Evolutionary conservation across 2,888 invertebrate species (phyloP).

Genomic region (Punctoribates punctum): DNA sequence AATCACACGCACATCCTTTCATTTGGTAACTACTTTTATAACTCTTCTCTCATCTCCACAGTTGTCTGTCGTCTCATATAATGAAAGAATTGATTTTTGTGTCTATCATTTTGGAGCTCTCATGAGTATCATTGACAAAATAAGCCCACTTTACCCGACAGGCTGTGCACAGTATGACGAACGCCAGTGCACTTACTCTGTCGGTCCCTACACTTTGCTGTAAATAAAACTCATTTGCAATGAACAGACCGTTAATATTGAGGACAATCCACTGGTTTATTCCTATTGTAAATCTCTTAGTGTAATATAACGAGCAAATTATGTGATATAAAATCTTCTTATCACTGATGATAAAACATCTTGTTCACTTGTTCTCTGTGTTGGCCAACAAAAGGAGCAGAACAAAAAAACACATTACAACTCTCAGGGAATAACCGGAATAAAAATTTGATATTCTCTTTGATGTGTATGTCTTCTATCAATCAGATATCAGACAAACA

Average conservation of each 20-base stretch:
- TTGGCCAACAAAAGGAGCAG: too few species aligned
- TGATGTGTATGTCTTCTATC: too few species aligned
- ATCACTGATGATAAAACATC: too few species aligned
- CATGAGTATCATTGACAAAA: slow-evolving; percentile 36
- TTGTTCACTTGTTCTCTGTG: too few species aligned
- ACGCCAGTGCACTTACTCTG: background rate
- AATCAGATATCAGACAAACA: background rate
- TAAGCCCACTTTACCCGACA: slow-evolving; percentile 26
- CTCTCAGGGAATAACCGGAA: too few species aligned
- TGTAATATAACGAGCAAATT: too few species aligned
- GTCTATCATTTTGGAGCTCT: slow-evolving; percentile 1
- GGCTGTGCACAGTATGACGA: background rate
- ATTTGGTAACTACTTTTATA: slow-evolving; percentile 2
- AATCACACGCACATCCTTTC: slow-evolving; percentile 32
- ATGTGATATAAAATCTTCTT: too few species aligned
- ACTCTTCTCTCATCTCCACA: background rate
- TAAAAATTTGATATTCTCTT: too few species aligned
- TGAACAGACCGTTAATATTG: background rate
- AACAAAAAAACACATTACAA: too few species aligned
- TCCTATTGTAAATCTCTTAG: too few species aligned
- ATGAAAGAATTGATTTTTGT: slow-evolving; percentile 36
- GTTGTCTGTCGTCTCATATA: background rate
- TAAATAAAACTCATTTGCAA: background rate
- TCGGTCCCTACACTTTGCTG: too few species aligned
- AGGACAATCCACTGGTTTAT: too few species aligned